Conservation (phyloP, 37 sponge, comb jelly and placozoan species). For the Ephydatia muelleri region DNA sequence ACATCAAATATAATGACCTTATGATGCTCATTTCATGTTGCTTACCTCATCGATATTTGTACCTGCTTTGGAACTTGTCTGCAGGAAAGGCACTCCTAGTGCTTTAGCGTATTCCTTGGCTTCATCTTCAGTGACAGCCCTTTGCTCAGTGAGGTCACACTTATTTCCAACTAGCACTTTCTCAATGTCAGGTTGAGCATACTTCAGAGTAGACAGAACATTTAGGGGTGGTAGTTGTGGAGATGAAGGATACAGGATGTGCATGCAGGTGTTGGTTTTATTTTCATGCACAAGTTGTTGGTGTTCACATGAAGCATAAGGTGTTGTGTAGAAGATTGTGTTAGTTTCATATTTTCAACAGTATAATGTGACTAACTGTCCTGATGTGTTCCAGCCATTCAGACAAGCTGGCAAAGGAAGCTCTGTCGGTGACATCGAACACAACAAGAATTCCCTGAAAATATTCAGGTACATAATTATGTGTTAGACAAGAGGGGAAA, state of each 20-base stretch:
- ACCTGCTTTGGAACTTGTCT: constrained; percentile 75
- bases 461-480: neutral
- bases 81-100: constrained; percentile 57
- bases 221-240: neutral
- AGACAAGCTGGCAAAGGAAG: constrained; percentile 78
- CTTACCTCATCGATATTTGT: constrained; percentile 65
- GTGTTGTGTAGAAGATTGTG: neutral
- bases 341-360: neutral
- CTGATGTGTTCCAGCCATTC: constrained; percentile 81
- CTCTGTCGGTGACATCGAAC: constrained; percentile 69
- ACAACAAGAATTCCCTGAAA: constrained; percentile 82
- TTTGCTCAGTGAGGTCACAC: constrained; percentile 67
- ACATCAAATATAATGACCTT: neutral
- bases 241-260: too few relatives aligned
- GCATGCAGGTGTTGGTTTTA: too few relatives aligned
- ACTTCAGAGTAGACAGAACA: constrained; percentile 25
- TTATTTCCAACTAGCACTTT: constrained; percentile 78
- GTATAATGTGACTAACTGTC: constrained; percentile 37
- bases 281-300: too few relatives aligned
- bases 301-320: neutral
- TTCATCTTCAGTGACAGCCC: constrained; percentile 46
- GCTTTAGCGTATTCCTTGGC: constrained; percentile 56
- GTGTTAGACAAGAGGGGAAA: neutral
- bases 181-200: constrained; percentile 76
- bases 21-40: too few relatives aligned